Evolutionary conservation across 2,797 vertebrate species (phyloP).

Genomic region (Rhabdophis nuchalis): DNA sequence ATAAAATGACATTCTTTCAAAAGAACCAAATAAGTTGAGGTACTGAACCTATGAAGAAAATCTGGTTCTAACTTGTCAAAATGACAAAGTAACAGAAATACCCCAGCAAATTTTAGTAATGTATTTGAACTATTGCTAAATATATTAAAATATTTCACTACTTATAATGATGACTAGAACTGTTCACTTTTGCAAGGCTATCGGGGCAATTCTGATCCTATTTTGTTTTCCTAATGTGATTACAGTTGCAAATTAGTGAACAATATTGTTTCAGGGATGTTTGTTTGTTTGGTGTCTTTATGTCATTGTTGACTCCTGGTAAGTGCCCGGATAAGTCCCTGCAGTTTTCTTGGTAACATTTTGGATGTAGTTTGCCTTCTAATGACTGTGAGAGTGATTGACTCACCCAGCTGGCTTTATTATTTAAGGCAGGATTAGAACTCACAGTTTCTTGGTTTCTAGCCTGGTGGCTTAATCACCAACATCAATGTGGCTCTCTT

Average conservation of each 20-base stretch:
- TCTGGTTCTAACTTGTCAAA: background rate
- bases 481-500: background rate
- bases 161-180: constrained; percentile 4
- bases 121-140: background rate
- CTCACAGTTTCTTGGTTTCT: background rate
- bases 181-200: background rate
- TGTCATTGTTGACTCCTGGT: background rate
- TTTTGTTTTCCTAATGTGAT: background rate
- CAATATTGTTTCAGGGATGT: background rate
- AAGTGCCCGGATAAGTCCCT: background rate
- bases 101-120: constrained; percentile 7
- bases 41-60: background rate
- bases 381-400: background rate
- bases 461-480: background rate
- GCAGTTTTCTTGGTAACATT: background rate
- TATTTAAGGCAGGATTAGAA: background rate
- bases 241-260: constrained; percentile 13
- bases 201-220: background rate
- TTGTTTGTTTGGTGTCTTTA: background rate
- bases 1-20: constrained; percentile 26
- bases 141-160: background rate
- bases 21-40: background rate
- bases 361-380: background rate
- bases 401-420: background rate
- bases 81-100: background rate